Conservation (phyloP, 2,113 vertebrate species). For the Penelope pileata region DNA sequence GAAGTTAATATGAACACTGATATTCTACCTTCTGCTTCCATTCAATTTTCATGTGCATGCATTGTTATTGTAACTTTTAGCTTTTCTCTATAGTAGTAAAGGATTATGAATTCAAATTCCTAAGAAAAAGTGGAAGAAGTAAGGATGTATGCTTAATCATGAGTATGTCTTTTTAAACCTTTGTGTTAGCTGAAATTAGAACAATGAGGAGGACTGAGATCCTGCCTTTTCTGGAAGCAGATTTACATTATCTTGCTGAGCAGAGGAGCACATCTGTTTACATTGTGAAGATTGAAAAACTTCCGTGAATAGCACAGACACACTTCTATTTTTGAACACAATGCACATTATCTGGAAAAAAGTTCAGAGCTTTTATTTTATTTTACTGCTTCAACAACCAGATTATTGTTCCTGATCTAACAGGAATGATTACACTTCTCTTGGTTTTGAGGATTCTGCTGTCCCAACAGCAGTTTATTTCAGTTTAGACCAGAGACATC, state of each 20-base stretch:
- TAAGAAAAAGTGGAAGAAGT: background rate
- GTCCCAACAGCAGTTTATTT: background rate
- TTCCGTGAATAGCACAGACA: background rate
- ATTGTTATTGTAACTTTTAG: background rate
- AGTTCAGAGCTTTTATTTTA: background rate
- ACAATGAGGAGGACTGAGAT: background rate
- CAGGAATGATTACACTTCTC: background rate
- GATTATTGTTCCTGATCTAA: background rate
- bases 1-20: background rate
- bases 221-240: background rate
- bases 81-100: background rate
- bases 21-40: background rate
- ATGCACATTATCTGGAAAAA: background rate
- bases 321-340: background rate
- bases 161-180: background rate
- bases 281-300: background rate
- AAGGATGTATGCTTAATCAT: background rate
- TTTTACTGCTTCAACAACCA: background rate
- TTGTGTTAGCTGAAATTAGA: background rate
- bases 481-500: background rate
- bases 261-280: background rate
- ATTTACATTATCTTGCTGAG: background rate
- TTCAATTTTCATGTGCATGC: background rate
- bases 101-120: background rate
- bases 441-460: background rate